phyloP scores from a whole-genome alignment of 2,797 vertebrate genomes.

The Melanotaenia nigrans region DNA sequence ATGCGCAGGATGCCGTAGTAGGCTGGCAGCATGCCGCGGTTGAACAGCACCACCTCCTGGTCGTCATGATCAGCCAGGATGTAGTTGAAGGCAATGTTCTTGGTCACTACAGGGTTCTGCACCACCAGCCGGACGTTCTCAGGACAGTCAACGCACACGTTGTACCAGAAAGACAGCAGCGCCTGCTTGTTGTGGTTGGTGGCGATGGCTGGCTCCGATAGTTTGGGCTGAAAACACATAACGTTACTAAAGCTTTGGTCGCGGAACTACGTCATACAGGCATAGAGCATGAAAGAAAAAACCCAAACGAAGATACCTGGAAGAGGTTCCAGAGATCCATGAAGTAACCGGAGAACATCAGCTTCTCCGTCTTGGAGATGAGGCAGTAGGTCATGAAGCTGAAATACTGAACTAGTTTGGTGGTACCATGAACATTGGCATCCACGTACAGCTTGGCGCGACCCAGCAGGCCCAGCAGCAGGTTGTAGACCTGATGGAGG shows the following conservation, averaged over 20 bases:
- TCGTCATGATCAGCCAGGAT: conserved; percentile 98
- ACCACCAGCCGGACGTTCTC: conserved; percentile 99
- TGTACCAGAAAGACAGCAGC: conserved; percentile 98
- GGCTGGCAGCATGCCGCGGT: conserved; percentile 97
- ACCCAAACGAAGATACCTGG: conserved; percentile 68
- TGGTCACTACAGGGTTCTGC: conserved; percentile 97
- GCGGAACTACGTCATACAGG: too few species aligned
- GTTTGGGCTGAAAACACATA: conserved; percentile 86
- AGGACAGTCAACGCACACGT: conserved; percentile 95
- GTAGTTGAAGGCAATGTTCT: conserved; percentile 99
- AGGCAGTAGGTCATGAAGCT: conserved; percentile 99
- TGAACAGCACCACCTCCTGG: conserved; percentile 99
- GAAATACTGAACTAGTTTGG: conserved; percentile 98
- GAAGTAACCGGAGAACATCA: conserved; percentile 99
- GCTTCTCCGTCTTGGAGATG: conserved; percentile 98
- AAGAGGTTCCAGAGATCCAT: conserved; percentile 99
- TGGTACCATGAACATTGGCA: conserved; percentile 96
- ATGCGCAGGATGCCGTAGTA: conserved; percentile 98
- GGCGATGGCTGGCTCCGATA: conserved; percentile 97
- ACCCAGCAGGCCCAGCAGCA: conserved; percentile 94
- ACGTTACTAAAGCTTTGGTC: too few species aligned
- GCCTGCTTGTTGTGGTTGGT: conserved; percentile 99
- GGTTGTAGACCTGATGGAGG: conserved; percentile 97
- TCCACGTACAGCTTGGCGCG: conserved; percentile 98
- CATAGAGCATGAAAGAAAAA: not conserved